Conservation (phyloP, 2,888 invertebrate species). For the Ormia ochracea region DNA sequence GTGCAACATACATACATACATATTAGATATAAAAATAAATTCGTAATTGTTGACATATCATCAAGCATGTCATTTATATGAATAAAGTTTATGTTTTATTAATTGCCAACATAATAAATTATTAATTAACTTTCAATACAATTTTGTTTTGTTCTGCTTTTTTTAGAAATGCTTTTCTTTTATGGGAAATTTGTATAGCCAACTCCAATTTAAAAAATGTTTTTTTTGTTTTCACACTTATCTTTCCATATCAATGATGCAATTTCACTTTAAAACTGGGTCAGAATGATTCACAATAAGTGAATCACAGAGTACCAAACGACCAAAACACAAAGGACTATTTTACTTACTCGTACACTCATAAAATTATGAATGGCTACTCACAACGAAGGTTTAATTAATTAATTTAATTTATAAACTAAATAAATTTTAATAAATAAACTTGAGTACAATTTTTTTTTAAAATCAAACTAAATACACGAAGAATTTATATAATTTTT, state of each 20-base stretch:
- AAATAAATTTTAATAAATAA: no score
- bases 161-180: neutral
- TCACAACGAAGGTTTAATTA: no score
- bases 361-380: no score
- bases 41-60: neutral
- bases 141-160: neutral
- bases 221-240: constrained; percentile 35
- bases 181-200: neutral
- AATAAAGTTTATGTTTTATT: constrained; percentile 4
- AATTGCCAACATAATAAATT: neutral
- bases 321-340: constrained; percentile 4
- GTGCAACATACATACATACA: neutral
- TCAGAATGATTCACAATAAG: constrained; percentile 53
- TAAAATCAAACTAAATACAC: no score
- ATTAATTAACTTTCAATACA: neutral
- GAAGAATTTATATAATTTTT: no score
- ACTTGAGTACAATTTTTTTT: no score
- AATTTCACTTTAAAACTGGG: constrained; percentile 42
- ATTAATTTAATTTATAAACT: no score
- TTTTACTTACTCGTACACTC: no score
- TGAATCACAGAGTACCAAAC: constrained; percentile 33
- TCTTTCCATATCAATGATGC: constrained; percentile 27
- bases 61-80: neutral
- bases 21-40: neutral
- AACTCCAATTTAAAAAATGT: constrained; percentile 4